A percentile compares a stretch with the other conserved stretches of the same genome.
These are phyloP conservation scores for Labeo calbasu DNA, from an alignment of 2,797 vertebrate species.

Conservation along the genomic window DNA sequence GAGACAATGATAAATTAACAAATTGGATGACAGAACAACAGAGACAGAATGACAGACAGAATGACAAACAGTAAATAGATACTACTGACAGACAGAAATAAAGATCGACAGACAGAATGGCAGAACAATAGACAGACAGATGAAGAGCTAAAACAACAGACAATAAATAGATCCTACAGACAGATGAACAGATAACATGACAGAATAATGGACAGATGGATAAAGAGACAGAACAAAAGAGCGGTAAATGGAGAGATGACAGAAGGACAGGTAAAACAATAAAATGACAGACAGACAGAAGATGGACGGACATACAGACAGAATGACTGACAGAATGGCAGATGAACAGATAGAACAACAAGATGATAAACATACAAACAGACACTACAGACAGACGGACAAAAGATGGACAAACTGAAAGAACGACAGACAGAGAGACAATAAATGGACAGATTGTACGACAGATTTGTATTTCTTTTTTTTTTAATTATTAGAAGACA, in stretches of 20 bases:
- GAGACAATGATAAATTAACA: too few species aligned
- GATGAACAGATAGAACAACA: neutral
- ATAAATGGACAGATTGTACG: neutral
- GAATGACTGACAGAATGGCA: neutral
- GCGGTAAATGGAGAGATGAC: neutral
- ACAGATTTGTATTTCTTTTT: neutral
- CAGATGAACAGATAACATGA: neutral
- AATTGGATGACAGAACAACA: too few species aligned
- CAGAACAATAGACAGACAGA: neutral
- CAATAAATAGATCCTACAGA: too few species aligned
- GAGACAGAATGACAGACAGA: neutral
- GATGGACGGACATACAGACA: neutral
- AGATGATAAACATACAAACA: neutral
- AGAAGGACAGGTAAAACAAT: neutral
- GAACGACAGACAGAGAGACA: neutral
- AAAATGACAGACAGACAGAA: neutral
- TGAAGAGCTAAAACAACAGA: too few species aligned
- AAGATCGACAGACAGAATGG: neutral
- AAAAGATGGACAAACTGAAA: too few species aligned
- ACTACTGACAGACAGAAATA: neutral
- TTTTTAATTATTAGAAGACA: neutral
- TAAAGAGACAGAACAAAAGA: neutral
- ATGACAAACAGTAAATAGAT: neutral
- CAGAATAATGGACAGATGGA: neutral
- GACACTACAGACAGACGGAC: too few species aligned